These are phyloP conservation scores for Orientallactaga sibirica DNA, from an alignment of 2,797 vertebrate species.

Conservation along the genomic window DNA sequence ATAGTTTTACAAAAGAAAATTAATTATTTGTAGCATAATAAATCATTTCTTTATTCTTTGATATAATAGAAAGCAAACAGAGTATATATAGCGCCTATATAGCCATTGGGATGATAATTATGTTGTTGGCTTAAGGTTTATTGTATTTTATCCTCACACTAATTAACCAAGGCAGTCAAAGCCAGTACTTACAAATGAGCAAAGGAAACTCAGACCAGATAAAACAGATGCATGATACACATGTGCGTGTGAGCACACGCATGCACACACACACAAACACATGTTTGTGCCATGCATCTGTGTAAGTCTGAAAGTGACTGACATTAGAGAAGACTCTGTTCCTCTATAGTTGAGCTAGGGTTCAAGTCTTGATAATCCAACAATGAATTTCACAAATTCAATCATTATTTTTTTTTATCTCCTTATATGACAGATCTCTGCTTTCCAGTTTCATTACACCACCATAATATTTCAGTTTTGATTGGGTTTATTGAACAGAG, in stretches of 20 bases:
- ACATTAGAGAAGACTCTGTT: not conserved
- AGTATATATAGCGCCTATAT: not conserved
- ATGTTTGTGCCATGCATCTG: not conserved
- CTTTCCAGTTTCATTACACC: not conserved
- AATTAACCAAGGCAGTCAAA: not conserved
- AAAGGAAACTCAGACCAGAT: not conserved
- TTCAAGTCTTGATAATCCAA: not conserved
- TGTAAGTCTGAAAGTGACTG: not conserved
- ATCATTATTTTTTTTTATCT: not conserved
- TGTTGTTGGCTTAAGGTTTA: not conserved
- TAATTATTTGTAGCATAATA: not conserved
- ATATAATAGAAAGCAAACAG: not conserved
- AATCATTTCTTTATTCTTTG: not conserved
- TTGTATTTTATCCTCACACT: not conserved
- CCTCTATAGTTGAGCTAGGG: not conserved
- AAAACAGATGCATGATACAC: not conserved
- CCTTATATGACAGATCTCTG: not conserved
- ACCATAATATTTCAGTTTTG: not conserved
- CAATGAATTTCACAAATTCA: not conserved
- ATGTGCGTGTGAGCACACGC: too few species aligned
- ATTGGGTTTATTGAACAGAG: not conserved
- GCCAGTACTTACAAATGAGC: not conserved
- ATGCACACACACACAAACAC: not conserved
- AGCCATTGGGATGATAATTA: not conserved
- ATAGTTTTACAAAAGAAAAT: constrained; percentile 37